Conservation (phyloP, 2,888 invertebrate genomes). For the Campoletis raptor region DNA sequence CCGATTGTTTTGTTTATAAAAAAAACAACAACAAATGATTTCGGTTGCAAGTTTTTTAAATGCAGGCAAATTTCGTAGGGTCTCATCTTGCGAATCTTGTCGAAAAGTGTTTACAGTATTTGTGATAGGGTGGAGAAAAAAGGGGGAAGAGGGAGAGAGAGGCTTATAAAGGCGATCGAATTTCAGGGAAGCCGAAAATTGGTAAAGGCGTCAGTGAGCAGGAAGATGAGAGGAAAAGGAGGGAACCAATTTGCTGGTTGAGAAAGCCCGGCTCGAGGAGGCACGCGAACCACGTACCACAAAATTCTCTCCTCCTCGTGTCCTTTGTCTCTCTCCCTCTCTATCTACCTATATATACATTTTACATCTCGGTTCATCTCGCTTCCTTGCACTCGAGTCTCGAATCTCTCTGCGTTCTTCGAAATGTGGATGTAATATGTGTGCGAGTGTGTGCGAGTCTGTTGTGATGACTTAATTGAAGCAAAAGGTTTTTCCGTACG, state of each 20-base stretch:
- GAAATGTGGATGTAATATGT: neutral
- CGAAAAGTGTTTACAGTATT: neutral
- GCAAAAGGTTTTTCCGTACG: constrained; percentile 46
- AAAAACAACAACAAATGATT: too few relatives aligned
- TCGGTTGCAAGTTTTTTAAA: neutral
- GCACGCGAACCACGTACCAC: constrained; percentile 58
- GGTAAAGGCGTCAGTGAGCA: constrained; percentile 16
- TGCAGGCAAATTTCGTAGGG: neutral
- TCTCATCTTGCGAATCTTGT: neutral
- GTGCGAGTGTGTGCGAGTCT: neutral
- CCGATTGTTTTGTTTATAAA: too few relatives aligned
- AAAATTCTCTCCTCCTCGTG: constrained; percentile 31
- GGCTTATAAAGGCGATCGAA: constrained; percentile 13
- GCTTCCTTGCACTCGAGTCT: constrained; percentile 18
- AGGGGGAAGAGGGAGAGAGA: neutral
- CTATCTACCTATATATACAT: neutral
- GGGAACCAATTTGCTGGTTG: constrained; percentile 55
- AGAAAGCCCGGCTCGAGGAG: constrained; percentile 40
- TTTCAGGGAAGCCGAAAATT: constrained; percentile 31
- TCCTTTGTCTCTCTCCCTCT: neutral
- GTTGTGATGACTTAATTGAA: constrained; percentile 61
- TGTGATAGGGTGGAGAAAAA: neutral
- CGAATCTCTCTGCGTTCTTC: neutral
- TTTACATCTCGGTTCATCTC: constrained; percentile 11
- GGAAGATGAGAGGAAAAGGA: constrained; percentile 27